phyloP scores from a whole-genome alignment of 2,113 vertebrate genomes.

The Cinclus mexicanus region DNA sequence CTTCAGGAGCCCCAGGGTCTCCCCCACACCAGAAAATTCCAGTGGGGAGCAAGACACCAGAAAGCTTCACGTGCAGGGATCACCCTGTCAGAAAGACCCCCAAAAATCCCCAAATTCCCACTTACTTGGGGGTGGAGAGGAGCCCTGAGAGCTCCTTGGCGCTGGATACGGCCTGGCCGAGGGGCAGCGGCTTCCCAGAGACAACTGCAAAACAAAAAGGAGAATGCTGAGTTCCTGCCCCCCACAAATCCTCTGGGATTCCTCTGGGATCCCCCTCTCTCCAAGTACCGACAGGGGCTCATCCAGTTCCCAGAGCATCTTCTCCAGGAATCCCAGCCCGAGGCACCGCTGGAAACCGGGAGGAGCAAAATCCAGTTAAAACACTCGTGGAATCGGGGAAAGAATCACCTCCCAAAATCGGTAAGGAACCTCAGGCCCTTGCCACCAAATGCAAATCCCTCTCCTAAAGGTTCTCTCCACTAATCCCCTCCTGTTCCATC shows the following conservation, averaged over 20 bases:
- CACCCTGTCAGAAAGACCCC: rapidly evolving
- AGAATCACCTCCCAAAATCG: neutral
- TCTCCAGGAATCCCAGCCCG: neutral
- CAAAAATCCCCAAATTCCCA: neutral
- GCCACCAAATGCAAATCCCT: neutral
- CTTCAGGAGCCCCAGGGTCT: neutral
- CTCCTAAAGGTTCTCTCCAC: neutral
- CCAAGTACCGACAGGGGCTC: neutral
- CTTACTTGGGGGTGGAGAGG: slow-evolving; percentile 86
- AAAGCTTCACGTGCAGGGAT: neutral
- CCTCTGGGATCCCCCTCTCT: neutral
- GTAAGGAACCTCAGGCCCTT: neutral
- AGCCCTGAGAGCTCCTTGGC: slow-evolving; percentile 88
- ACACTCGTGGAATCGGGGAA: neutral
- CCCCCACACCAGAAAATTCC: neutral
- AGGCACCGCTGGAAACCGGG: neutral
- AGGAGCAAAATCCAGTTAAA: neutral
- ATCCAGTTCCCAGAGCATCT: neutral
- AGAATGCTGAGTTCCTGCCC: neutral
- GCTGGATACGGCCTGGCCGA: slow-evolving; percentile 67
- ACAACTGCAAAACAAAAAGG: slow-evolving; percentile 43
- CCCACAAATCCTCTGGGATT: rapidly evolving
- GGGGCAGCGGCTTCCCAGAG: slow-evolving; percentile 81
- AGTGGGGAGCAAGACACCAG: neutral
- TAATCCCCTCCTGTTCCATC: neutral